These are phyloP conservation scores for Nebria brevicollis DNA, from an alignment of 2,888 invertebrate genomes.

Conservation along the genomic window DNA sequence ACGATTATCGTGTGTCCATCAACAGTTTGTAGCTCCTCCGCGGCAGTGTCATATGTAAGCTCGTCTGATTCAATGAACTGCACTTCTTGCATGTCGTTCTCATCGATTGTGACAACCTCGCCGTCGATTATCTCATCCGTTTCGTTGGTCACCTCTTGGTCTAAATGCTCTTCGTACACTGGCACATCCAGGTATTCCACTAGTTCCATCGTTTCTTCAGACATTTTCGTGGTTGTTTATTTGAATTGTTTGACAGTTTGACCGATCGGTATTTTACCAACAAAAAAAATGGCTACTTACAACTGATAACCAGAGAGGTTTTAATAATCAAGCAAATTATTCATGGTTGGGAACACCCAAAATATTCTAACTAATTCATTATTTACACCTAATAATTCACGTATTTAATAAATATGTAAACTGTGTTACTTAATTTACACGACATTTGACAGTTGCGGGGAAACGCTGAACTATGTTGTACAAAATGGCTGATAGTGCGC, in stretches of 20 bases:
- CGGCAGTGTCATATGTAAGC: conserved; percentile 12
- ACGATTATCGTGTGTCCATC: conserved; percentile 20
- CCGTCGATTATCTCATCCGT: background rate
- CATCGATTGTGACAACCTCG: background rate
- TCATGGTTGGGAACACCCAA: background rate
- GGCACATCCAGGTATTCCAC: conserved; percentile 24
- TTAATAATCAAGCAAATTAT: background rate
- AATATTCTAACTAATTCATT: background rate
- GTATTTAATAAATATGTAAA: background rate
- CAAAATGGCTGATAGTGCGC: background rate
- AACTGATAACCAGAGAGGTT: background rate
- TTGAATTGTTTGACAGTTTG: conserved; percentile 21
- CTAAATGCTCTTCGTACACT: background rate
- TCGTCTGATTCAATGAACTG: conserved; percentile 35
- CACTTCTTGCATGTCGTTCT: conserved; percentile 22
- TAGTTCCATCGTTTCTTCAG: conserved; percentile 18
- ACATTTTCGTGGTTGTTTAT: conserved; percentile 7
- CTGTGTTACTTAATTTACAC: background rate
- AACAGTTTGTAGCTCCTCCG: background rate
- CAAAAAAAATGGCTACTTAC: conserved; percentile 24
- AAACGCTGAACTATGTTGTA: background rate
- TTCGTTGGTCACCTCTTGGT: background rate
- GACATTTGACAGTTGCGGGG: background rate
- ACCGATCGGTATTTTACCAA: conserved; percentile 22
- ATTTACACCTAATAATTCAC: background rate